These are phyloP conservation scores for Pseudomyrmex cubaensis DNA, from an alignment of 1,140 invertebrate genomes.

Conservation along the genomic window DNA sequence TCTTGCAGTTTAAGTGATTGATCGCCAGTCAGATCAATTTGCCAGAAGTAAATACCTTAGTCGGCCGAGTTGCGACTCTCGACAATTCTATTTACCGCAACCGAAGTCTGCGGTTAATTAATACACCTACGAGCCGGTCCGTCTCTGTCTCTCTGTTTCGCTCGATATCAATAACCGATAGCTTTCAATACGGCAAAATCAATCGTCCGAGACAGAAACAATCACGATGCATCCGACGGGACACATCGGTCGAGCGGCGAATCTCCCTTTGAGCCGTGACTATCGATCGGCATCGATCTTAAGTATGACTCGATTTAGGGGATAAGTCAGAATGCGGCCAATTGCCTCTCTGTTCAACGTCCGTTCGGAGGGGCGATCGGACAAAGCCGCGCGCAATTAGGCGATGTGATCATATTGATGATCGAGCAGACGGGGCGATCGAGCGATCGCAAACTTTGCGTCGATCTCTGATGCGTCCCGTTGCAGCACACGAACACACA, in stretches of 20 bases:
- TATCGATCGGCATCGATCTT: conserved; percentile 44
- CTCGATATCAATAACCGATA: conserved; percentile 42
- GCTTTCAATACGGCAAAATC: conserved; percentile 36
- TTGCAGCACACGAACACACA: conserved; percentile 5
- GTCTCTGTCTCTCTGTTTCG: conserved; percentile 2
- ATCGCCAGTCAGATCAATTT: neutral
- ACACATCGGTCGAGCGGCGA: neutral
- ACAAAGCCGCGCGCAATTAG: conserved; percentile 44
- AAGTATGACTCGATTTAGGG: conserved; percentile 33
- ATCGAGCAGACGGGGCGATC: conserved; percentile 32
- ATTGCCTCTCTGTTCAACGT: conserved; percentile 39
- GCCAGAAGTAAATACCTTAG: conserved; percentile 20
- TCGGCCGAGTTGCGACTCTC: neutral
- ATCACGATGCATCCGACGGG: conserved; percentile 11
- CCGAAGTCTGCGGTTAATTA: conserved; percentile 21
- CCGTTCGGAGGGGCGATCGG: conserved; percentile 36
- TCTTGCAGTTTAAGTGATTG: conserved; percentile 4
- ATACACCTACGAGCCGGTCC: conserved; percentile 19
- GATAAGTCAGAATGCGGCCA: conserved; percentile 17
- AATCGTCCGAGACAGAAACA: conserved; percentile 23
- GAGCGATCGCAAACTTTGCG: conserved; percentile 61
- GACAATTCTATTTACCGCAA: conserved; percentile 11
- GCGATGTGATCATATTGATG: conserved; percentile 63
- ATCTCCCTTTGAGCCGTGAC: neutral
- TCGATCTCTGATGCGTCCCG: conserved; percentile 50